phyloP scores from a whole-genome alignment of 2,888 invertebrate species.

The Corbicula japonica region DNA sequence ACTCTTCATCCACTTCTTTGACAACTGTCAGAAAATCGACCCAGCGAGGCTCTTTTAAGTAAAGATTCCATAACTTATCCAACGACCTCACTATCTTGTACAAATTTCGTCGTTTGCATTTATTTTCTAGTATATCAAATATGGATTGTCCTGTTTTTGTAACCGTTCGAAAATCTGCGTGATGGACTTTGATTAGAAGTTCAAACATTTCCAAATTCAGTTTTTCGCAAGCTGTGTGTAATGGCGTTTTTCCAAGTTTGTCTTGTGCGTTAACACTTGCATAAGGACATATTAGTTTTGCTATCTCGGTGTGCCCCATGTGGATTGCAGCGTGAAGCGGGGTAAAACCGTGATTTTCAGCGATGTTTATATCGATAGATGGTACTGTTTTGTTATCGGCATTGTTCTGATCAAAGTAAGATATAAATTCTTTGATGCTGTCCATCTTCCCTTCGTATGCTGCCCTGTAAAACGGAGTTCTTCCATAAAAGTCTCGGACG shows the following conservation, averaged over 20 bases:
- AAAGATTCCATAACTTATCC: too few species aligned
- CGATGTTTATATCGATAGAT: not conserved
- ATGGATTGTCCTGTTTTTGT: conserved; percentile 4
- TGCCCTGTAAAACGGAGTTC: conserved; percentile 42
- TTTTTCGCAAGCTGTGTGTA: conserved; percentile 11
- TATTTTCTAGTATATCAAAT: too few species aligned
- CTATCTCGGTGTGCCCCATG: not conserved
- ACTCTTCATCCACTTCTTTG: too few species aligned
- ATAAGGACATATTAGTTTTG: not conserved
- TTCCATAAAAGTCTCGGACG: conserved; percentile 45
- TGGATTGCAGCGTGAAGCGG: conserved; percentile 37
- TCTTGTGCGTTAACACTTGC: not conserved
- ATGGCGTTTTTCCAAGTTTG: conserved; percentile 20
- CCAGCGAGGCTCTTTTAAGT: too few species aligned
- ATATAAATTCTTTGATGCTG: too few species aligned
- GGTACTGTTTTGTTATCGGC: not conserved
- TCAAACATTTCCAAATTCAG: conserved; percentile 3
- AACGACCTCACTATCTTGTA: too few species aligned
- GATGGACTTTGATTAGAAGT: conserved; percentile 1
- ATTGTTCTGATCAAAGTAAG: too few species aligned
- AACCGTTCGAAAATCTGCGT: conserved; percentile 5
- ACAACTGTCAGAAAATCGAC: too few species aligned
- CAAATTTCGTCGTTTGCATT: too few species aligned
- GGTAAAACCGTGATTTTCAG: conserved; percentile 17
- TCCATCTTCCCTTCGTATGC: conserved; percentile 4